Evolutionary conservation across 1,140 invertebrate species (phyloP), one percentile per base, ranked within the genome.

Genomic region (Drosophila tsacasi): DNA sequence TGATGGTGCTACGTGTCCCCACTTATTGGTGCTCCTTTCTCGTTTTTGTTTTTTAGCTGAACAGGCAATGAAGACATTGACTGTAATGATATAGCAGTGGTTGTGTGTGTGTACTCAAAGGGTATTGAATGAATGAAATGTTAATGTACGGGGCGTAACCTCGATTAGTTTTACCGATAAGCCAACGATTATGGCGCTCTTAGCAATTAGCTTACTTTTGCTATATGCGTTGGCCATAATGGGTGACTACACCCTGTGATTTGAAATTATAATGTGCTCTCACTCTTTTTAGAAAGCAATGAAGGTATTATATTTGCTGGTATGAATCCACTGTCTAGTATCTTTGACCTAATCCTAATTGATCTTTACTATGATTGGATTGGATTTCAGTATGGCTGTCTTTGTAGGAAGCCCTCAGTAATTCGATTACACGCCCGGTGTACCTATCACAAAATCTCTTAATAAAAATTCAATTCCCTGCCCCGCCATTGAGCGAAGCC

Each of bases 1-100:
- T 83, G 77, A 80, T 64, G 76, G 84, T 60, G 62, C 68, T 62
- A 54, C 64, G 76, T 55, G 37, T 76, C n/a, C 64, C 46, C 35
- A 69, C 67, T 50, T 65, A 60, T 74, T 52, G 60, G 46, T 54
- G 63, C 10, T 37, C 17, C 32, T 44, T 79, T 65, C 39, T 15
- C 39, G 15, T 72, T 32, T 47, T 25, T 35, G 47, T 57, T 72
- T 52, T 64, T 62, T 52, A 30, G 35, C 42, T 42, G 30, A 7
- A 32, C 42, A 40, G 47, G 42, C 55, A 73, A 78, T 81, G 55
- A 89, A 83, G 76, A 80, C 84, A 89, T 78, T 71, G 64, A 52
- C 55, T 69, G 64, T 76, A 87, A 84, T 86, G 49, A 79, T 77
- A 68, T 52, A 32, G 42, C 63, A 37, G 47, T 30, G 17, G 37